Evolutionary conservation across 1,140 invertebrate species (phyloP).

Genomic region (Diorhabda carinulata): DNA sequence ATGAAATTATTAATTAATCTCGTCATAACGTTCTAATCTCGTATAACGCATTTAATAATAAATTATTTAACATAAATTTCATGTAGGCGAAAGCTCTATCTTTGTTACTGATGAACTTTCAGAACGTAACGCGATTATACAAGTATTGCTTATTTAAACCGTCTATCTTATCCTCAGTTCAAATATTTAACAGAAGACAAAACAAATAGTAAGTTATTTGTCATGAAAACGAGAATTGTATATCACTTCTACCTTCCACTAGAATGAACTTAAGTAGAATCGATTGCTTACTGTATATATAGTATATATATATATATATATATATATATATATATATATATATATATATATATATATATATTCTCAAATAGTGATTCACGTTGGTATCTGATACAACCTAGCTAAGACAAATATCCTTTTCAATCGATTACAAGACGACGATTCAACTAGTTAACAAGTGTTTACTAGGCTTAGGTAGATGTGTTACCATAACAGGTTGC

Average conservation of each 20-base stretch:
- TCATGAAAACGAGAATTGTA: background rate
- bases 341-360: background rate
- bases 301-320: too few species aligned
- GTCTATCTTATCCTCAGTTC: background rate
- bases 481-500: too few species aligned
- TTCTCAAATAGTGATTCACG: background rate
- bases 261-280: background rate
- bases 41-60: too few species aligned
- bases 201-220: slow-evolving; percentile 3
- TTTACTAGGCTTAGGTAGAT: too few species aligned
- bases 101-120: too few species aligned
- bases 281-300: background rate
- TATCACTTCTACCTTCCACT: background rate
- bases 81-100: too few species aligned
- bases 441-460: too few species aligned
- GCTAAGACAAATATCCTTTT: background rate
- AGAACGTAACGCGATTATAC: background rate
- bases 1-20: too few species aligned
- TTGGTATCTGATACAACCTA: background rate
- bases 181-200: background rate
- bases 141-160: background rate
- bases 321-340: too few species aligned
- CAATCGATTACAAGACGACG: background rate
- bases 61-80: too few species aligned
- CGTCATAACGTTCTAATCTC: too few species aligned